Base-by-base conservation (phyloP, 2,113 vertebrate species). In the Lates calcarifer region DNA sequence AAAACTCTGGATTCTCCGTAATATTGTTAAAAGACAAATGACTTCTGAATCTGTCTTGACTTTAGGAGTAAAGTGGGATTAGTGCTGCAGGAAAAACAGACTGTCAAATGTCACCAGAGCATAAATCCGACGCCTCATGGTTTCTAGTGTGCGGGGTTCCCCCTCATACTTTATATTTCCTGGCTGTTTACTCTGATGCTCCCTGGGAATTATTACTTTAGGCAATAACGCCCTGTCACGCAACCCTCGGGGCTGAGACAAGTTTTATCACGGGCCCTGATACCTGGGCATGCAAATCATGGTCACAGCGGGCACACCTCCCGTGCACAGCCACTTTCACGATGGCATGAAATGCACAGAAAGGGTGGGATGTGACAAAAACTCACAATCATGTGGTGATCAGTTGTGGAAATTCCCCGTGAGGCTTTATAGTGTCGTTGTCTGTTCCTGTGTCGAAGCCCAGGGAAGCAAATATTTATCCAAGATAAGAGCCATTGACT, bases 401-500 rank as follows among this genome's bases (percentile, higher is more conserved):
- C 74, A 80, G 35, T 41, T 77, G 79, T 77, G 88, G 90, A 80
- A 89, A 90, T 63, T 85, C 87, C 85, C 88, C 51, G 41, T 2
- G 66, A 76, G 62, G 63, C 58, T 57, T 37, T 17, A n/a, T n/a
- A 4, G 49, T 33, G 79, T 71, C 84, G 73, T 83, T 88, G 86
- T 87, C 69, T 85, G 24, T 55, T 66, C 57, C 77, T 14, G 65
- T 49, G 53, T 53, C 74, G 57, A 77, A 85, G 61, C 62, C 18
- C 51, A 17, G 56, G 31, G 82, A 90, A 90, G 91, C 89, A 90
- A 95, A 94, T 92, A 93, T 94, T 94, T 91, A 90, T 77, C 45
- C 60, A 74, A 89, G 94, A 95, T 93, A 95, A 92, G 86, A 80
- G 61, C 66, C 69, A 75, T 61, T 82, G 68, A 82, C 80, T 83